Conservation (phyloP, 2,888 invertebrate species). For the Tridacna gigas region DNA sequence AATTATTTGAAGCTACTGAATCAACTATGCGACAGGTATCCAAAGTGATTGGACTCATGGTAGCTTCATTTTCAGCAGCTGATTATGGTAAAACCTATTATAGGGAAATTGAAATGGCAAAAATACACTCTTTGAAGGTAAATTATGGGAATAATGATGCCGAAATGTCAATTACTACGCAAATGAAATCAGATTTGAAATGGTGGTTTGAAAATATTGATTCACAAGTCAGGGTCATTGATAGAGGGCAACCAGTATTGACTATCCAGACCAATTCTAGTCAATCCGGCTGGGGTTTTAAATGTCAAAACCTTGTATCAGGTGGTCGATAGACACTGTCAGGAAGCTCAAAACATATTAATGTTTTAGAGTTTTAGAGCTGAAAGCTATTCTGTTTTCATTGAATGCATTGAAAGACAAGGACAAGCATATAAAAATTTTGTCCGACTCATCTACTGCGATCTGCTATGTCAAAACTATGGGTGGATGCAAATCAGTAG, state of each 20-base stretch:
- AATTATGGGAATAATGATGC: conserved; percentile 30
- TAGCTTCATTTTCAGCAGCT: conserved; percentile 17
- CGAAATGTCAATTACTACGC: background rate
- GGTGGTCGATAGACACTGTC: conserved; percentile 1
- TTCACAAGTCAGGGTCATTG: background rate
- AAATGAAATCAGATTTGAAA: conserved; percentile 6
- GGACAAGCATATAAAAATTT: conserved; percentile 13
- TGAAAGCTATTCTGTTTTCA: conserved; percentile 15
- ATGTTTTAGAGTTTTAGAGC: no score
- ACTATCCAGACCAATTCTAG: background rate
- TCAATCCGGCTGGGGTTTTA: conserved; percentile 1
- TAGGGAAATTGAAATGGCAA: background rate
- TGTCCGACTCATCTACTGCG: conserved; percentile 1
- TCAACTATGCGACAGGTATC: conserved; percentile 16
- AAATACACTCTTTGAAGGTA: conserved; percentile 6
- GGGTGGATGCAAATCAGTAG: conserved; percentile 22
- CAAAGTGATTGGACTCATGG: conserved; percentile 13
- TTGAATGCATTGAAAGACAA: background rate
- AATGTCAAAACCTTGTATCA: background rate
- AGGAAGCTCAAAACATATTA: conserved; percentile 22
- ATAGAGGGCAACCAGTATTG: background rate
- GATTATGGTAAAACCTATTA: conserved; percentile 21
- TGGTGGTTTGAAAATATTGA: background rate
- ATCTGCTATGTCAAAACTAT: conserved; percentile 17
- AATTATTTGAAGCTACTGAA: background rate